Base-by-base conservation (phyloP, 2,888 invertebrate species). In the Euphydryas editha region DNA sequence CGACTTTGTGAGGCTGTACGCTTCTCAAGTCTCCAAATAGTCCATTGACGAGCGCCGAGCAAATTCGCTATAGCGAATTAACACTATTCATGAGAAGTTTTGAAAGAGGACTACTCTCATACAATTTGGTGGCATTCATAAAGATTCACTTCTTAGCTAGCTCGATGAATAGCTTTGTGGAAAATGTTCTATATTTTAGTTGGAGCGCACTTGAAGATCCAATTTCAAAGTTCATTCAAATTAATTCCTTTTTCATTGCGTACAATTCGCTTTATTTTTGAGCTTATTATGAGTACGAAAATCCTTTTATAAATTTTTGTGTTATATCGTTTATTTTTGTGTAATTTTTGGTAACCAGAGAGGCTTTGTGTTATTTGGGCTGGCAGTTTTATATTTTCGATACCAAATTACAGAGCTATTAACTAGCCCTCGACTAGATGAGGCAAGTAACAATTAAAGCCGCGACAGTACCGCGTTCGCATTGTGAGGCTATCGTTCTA, bases 101-200 rank as follows among this genome's bases (percentile, higher is more conserved):
- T 92, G 85, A 91, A 92, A 92, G 91, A 91, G 88, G 90, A 91
- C 90, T 90, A 87, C 90, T 89, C 89, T 90, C 91, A 91, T 92
- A 92, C 92, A 92, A 92, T 92, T 92, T 92, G 90, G 91, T 89
- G 86, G 92, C 88, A 92, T 92, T 92, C 92, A 92, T 87, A 92
- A 90, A 92, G 90, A 92, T 89, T 88, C 89, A 86, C 90, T 90
- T 87, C 92, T 92, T 88, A 90, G 86, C 86, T 81, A 76, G 84
- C 82, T 78, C 81, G 81, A 81, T 90, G 90, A 91, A 91, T 88
- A 81, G 88, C 84, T 88, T 88, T 88, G 88, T 90, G 86, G 86
- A 80, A 81, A 86, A 83, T 84, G 84, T 83, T 86, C 84, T 86
- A 81, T 87, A 83, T 86, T 85, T 80, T 81, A 85, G 80, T 82